Base-by-base conservation (phyloP, 2,113 vertebrate genomes). In the Collichthys lucidus region DNA sequence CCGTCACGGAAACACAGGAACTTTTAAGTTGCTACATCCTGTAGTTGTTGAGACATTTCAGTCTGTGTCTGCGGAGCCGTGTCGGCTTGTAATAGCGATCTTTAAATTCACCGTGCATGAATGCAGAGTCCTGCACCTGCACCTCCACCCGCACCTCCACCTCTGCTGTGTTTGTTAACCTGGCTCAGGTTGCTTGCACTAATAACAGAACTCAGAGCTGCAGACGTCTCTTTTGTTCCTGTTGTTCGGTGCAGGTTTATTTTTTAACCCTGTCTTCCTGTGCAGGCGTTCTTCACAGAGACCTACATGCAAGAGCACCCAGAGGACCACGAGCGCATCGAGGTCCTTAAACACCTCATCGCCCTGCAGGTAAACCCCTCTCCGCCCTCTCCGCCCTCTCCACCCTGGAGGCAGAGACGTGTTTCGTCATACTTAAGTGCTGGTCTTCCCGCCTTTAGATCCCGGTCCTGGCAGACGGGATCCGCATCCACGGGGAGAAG, bases 401-500 rank as follows among this genome's bases (percentile, higher is more conserved):
- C 69, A n/a, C 20, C 79, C 63, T 67, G 26, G 60, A 31, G 69
- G 42, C 72, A 12, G 8, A 12, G 8, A 73, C 56, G 67, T 5
- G 11, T 82, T 74, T 74, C 66, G 64, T 61, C 42, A 66, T 31
- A 29, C 50, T 69, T 29, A 24, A 59, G 29, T 73, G 31, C 49
- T 61, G 10, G 4, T 63, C 73, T 24, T 77, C 42, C 68, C 35
- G 35, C 79, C 52, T 68, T 26, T 86, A 99, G 98, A 95, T 98
- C 92, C 98, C 98, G 0, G 86, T 99, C 47, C 86, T 99, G 91
- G 96, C 96, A 0, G 97, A 98, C 71, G 98, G 97, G 60, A 96
- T 99, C 64, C 94, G 95, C 24, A 96, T 99, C 90, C 98, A 99
- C 0, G 98, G 97, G 0, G 96, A 98, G 94, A 99, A 98, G 87